A percentile compares a stretch with the other conserved stretches of the same genome.
phyloP scores from a whole-genome alignment of 2,888 invertebrate genomes.

The Phalera bucephala region DNA sequence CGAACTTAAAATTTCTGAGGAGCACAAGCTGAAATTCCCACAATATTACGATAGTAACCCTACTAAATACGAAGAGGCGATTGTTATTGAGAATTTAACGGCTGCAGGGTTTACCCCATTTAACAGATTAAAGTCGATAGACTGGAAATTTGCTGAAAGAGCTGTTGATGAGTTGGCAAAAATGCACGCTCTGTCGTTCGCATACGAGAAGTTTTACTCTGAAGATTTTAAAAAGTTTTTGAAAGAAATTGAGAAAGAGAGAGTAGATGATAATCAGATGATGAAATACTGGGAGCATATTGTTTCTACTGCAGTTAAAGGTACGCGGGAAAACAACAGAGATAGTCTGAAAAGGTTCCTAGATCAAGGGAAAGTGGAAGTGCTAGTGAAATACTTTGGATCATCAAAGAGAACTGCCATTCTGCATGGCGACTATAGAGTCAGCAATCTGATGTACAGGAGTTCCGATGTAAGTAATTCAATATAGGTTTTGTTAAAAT shows the following conservation, averaged over 20 bases:
- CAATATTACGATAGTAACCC: slow-evolving; percentile 36
- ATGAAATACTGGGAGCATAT: slow-evolving; percentile 2
- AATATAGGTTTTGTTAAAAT: neutral
- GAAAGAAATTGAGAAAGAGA: neutral
- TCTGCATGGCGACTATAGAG: slow-evolving; percentile 39
- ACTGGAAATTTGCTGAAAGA: slow-evolving; percentile 39
- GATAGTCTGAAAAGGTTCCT: slow-evolving; percentile 32
- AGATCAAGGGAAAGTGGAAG: slow-evolving; percentile 3
- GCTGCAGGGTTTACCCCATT: slow-evolving; percentile 34
- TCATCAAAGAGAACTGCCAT: slow-evolving; percentile 28
- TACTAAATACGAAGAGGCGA: slow-evolving; percentile 33
- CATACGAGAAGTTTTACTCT: slow-evolving; percentile 38
- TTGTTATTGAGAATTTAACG: slow-evolving; percentile 45
- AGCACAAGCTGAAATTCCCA: slow-evolving; percentile 31
- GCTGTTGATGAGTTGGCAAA: slow-evolving; percentile 40
- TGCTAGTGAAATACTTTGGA: slow-evolving; percentile 16
- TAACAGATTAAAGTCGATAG: slow-evolving; percentile 39
- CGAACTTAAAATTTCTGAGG: slow-evolving; percentile 14
- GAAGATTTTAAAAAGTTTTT: slow-evolving; percentile 25
- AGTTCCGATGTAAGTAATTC: slow-evolving; percentile 22
- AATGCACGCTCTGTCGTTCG: slow-evolving; percentile 52
- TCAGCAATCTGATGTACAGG: slow-evolving; percentile 39
- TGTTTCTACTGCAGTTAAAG: slow-evolving; percentile 8
- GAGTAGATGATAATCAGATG: slow-evolving; percentile 2
- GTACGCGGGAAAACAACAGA: slow-evolving; percentile 34